Evolutionary conservation across 2,888 invertebrate genomes (phyloP).

Genomic region (Malacosoma neustria): DNA sequence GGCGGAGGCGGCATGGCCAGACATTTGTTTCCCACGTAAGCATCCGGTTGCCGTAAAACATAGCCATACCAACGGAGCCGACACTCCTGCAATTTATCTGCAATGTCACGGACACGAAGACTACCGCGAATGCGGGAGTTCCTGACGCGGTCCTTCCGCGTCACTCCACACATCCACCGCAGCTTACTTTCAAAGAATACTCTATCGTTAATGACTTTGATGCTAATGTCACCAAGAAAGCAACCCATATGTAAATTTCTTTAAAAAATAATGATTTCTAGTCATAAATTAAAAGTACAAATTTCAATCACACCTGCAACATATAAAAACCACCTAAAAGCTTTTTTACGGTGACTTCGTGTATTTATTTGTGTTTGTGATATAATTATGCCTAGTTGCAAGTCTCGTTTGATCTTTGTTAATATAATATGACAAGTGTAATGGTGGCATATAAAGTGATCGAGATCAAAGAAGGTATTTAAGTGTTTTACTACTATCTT

Average conservation of each 20-base stretch:
- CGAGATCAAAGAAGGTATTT: background rate
- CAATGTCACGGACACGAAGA: no score
- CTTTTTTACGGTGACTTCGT: conserved; percentile 1
- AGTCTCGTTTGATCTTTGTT: conserved; percentile 2
- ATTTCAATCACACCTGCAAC: background rate
- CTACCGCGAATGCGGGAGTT: no score
- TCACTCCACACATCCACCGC: no score
- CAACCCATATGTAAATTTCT: background rate
- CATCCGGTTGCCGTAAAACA: no score
- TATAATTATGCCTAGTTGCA: conserved; percentile 3
- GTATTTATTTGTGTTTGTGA: background rate
- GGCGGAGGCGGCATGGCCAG: no score
- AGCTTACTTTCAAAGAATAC: no score
- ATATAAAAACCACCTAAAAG: conserved; percentile 1
- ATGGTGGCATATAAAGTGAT: conserved; percentile 5
- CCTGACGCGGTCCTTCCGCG: no score
- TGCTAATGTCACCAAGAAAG: conserved; percentile 1
- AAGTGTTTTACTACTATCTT: conserved; percentile 1
- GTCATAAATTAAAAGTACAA: background rate
- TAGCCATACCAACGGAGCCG: no score
- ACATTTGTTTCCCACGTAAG: no score
- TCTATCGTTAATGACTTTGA: no score
- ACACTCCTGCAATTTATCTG: no score
- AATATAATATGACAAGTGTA: conserved; percentile 1
- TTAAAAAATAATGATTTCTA: no score